These are phyloP conservation scores for Frankliniella fusca DNA, from an alignment of 2,888 invertebrate species.

Conservation along the genomic window DNA sequence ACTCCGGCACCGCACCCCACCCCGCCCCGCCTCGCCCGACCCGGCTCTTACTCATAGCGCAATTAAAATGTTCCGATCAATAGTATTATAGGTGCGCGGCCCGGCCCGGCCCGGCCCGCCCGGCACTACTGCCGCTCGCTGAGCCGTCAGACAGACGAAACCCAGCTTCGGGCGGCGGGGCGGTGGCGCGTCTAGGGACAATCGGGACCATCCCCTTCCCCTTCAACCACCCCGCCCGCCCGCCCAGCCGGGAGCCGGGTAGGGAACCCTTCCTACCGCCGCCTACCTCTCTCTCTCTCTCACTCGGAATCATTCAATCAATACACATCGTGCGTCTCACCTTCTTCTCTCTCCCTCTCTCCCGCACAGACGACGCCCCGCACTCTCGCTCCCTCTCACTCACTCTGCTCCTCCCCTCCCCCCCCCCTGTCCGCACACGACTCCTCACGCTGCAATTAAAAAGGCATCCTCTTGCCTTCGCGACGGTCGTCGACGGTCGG, in stretches of 20 bases:
- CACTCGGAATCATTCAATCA: slow-evolving; percentile 14
- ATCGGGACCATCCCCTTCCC: background rate
- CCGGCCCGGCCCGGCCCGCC: too few relatives aligned
- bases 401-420: background rate
- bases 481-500: too few relatives aligned
- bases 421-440: background rate
- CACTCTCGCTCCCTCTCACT: background rate
- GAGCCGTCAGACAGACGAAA: background rate
- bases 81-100: slow-evolving; percentile 15
- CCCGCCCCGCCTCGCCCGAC: background rate
- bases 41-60: slow-evolving; percentile 12
- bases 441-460: background rate
- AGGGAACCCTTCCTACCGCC: background rate
- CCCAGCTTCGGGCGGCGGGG: background rate
- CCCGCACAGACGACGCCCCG: background rate
- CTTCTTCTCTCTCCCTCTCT: background rate
- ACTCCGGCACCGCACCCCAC: too few relatives aligned
- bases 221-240: background rate
- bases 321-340: background rate
- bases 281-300: slow-evolving; percentile 12
- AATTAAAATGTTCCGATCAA: slow-evolving; percentile 19
- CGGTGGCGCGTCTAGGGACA: background rate
- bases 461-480: background rate
- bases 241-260: background rate
- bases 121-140: background rate